A percentile compares a stretch with the other conserved stretches of the same genome.
Evolutionary conservation across 2,888 invertebrate species (phyloP).

Genomic region (Periphyllus acericola): DNA sequence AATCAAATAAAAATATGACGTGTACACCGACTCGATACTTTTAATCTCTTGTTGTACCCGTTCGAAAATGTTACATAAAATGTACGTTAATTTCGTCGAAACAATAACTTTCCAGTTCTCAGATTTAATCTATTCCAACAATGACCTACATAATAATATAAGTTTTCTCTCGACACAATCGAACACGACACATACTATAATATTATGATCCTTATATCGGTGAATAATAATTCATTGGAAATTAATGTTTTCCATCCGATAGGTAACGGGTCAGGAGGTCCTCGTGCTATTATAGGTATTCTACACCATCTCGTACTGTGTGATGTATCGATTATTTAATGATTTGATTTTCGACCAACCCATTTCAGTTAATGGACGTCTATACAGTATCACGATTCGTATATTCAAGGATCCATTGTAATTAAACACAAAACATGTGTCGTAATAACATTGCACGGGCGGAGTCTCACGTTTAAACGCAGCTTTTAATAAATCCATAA

Average conservation of each 20-base stretch:
- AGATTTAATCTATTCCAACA: conserved; percentile 15
- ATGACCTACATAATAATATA: conserved; percentile 33
- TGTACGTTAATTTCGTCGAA: neutral
- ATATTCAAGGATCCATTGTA: conserved; percentile 48
- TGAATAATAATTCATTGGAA: conserved; percentile 23
- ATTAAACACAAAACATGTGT: conserved; percentile 28
- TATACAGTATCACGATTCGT: conserved; percentile 43
- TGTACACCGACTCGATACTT: no score
- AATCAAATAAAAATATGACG: no score
- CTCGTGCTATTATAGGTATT: neutral
- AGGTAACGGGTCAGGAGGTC: conserved; percentile 47
- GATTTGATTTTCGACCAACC: conserved; percentile 34
- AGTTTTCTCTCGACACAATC: conserved; percentile 30
- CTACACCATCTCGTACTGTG: neutral
- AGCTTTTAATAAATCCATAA: neutral
- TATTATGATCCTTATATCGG: conserved; percentile 17
- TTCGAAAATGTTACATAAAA: neutral
- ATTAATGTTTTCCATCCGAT: conserved; percentile 26
- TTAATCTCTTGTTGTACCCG: neutral
- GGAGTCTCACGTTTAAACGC: neutral
- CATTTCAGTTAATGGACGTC: conserved; percentile 29
- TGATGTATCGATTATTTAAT: conserved; percentile 38
- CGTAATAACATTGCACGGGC: neutral
- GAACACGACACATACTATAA: conserved; percentile 9
- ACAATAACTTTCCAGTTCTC: neutral